phyloP scores from a whole-genome alignment of 2,797 vertebrate genomes.

The Toxotes lorentzi region DNA sequence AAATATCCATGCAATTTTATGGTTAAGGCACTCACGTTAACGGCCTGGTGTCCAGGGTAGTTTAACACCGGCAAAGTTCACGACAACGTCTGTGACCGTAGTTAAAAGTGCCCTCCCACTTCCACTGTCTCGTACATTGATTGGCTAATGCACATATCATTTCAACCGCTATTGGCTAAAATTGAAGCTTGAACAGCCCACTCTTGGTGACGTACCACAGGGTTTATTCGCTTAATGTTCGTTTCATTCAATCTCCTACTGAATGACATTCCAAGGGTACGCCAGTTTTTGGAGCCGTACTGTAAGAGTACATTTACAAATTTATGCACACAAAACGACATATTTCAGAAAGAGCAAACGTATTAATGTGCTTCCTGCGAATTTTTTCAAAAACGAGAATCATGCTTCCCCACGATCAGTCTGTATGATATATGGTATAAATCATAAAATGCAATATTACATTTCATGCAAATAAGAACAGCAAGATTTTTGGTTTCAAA shows the following conservation, averaged over 20 bases:
- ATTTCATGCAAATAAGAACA: neutral
- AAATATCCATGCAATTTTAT: neutral
- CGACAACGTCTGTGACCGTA: slow-evolving; percentile 72
- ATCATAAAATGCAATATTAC: neutral
- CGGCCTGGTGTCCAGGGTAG: slow-evolving; percentile 54
- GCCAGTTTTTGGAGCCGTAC: neutral
- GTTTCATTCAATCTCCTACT: slow-evolving; percentile 57
- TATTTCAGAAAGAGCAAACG: neutral
- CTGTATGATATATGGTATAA: neutral
- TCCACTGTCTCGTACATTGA: slow-evolving; percentile 8
- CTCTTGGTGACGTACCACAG: slow-evolving; percentile 26
- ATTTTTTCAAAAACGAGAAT: neutral
- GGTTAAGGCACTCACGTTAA: slow-evolving; percentile 71
- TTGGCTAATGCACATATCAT: slow-evolving; percentile 55
- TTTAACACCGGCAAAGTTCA: slow-evolving; percentile 80
- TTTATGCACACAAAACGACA: fast-evolving
- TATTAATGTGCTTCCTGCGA: neutral
- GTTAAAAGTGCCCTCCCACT: slow-evolving; percentile 67
- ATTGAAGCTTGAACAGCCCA: neutral
- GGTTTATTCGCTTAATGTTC: slow-evolving; percentile 46
- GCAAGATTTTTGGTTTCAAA: neutral
- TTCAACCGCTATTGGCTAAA: slow-evolving; percentile 65
- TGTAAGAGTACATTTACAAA: neutral
- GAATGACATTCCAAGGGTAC: slow-evolving; percentile 83
- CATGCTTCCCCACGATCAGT: neutral